phyloP scores from a whole-genome alignment of 2,797 vertebrate genomes.

The Danio jaintianensis region DNA sequence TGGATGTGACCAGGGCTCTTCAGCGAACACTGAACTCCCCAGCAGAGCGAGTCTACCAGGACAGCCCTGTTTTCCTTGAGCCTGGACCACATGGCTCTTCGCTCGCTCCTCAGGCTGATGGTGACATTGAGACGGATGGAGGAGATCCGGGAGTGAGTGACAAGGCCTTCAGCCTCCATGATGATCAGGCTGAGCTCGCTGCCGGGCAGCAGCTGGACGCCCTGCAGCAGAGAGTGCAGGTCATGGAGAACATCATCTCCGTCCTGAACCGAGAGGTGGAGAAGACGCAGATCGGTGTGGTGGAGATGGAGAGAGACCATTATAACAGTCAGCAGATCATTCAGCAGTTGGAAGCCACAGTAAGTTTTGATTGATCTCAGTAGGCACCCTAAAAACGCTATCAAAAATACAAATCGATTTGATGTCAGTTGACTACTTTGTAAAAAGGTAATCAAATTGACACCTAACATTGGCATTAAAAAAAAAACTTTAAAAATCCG shows the following conservation, averaged over 20 bases:
- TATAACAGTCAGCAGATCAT: conserved; percentile 76
- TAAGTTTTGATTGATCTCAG: conserved; percentile 54
- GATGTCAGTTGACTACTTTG: too few relatives aligned
- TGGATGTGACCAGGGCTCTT: conserved; percentile 73
- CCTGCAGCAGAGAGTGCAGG: conserved; percentile 80
- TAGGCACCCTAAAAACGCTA: too few relatives aligned
- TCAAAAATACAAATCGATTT: too few relatives aligned
- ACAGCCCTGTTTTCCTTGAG: conserved; percentile 44
- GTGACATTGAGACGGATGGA: conserved; percentile 56
- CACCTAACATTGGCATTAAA: too few relatives aligned
- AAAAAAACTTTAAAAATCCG: too few relatives aligned
- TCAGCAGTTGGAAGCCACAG: conserved; percentile 79
- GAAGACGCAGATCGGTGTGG: conserved; percentile 74
- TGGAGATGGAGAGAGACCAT: conserved; percentile 76
- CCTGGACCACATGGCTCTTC: conserved; percentile 3
- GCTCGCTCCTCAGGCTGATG: conserved; percentile 52
- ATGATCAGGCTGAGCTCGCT: conserved; percentile 57
- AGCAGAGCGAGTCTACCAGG: conserved; percentile 39
- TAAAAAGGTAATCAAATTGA: too few relatives aligned
- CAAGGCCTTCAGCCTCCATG: conserved; percentile 59
- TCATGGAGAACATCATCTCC: conserved; percentile 84
- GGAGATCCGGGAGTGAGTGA: conserved; percentile 64
- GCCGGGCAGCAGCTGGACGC: conserved; percentile 74
- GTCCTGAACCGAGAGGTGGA: conserved; percentile 87
- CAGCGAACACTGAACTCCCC: conserved; percentile 56